Evolutionary conservation across 2,888 invertebrate species (phyloP), one percentile per base, ranked within the genome.

Genomic region (Drosophila phalerata): DNA sequence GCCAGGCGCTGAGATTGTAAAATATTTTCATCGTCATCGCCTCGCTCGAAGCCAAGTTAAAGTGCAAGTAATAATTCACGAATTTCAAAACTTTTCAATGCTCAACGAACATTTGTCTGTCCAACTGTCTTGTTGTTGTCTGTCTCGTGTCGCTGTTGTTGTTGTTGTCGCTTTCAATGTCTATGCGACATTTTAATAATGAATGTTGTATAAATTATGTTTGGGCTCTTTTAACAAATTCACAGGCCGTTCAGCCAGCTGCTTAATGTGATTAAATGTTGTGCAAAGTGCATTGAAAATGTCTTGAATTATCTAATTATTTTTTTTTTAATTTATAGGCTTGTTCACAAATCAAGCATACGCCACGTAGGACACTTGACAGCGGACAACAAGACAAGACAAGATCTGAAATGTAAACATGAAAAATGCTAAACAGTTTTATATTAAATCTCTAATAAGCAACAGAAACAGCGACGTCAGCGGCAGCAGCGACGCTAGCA

Each of bases 51-150:
- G 85, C 85, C 76, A 87, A 77, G 87, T 73, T 85, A 85, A 89
- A 85, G 89, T 85, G 85, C 85, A 85, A 89, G 89, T 89, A 85
- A 85, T 85, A 85, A 87, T 81, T 85, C 89, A 85, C 76, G 64
- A 80, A 79, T 87, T 89, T 85, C 87, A 85, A 89, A 84, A 84
- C 81, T 78, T 75, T 83, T 75, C 83, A 80, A 73, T 79, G 80
- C 48, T 80, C 62, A 69, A 37, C 69, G 68, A 70, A 60, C 67
- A 65, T 63, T 73, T 83, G 49, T 42, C 63, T 42, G 19, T 57
- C 42, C 11, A 19, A n/a, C 51, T 17, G 40, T 68, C 30, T 0
- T 25, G 5, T 25, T 11, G 5, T 40, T 60, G 28, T 64, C 47
- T 63, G 45, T 67, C 48, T 58, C 51, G 34, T 34, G 53, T 38